These are phyloP conservation scores for Philereme vetulata DNA, from an alignment of 2,888 invertebrate species.

Conservation along the genomic window DNA sequence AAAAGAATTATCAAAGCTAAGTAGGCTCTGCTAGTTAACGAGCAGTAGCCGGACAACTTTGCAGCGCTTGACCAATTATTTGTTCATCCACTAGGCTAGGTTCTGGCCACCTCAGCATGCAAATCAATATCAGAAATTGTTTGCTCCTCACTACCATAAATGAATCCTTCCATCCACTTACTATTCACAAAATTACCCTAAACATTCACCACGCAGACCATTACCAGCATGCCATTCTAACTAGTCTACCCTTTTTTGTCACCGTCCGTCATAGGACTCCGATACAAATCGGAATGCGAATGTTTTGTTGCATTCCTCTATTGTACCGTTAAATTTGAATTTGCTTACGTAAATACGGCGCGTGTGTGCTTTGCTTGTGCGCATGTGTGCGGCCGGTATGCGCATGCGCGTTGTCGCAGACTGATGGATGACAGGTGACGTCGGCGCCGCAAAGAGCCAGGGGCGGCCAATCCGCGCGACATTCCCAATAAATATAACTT, in stretches of 20 bases:
- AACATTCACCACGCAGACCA: constrained; percentile 43
- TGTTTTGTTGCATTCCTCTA: constrained; percentile 74
- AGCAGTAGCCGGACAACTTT: too few relatives aligned
- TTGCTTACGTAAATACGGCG: constrained; percentile 50
- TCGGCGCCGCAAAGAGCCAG: constrained; percentile 49
- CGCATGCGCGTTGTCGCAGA: constrained; percentile 76
- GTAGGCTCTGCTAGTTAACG: too few relatives aligned
- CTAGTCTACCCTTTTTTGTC: constrained; percentile 68
- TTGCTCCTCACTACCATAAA: constrained; percentile 12
- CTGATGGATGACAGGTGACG: constrained; percentile 84
- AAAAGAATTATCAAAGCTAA: too few relatives aligned
- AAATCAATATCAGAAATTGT: constrained; percentile 6
- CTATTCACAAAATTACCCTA: constrained; percentile 41
- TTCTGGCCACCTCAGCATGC: neutral
- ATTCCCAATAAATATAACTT: constrained; percentile 57
- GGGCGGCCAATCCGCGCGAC: constrained; percentile 49
- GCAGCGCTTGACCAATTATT: too few relatives aligned
- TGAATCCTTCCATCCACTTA: constrained; percentile 23
- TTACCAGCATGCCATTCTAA: constrained; percentile 66
- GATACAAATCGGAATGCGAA: constrained; percentile 65
- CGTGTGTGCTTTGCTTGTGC: constrained; percentile 43
- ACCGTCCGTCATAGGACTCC: constrained; percentile 55
- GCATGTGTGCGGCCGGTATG: constrained; percentile 51
- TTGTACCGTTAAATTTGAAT: constrained; percentile 80
- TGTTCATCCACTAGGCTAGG: too few relatives aligned